Evolutionary conservation across 2,888 invertebrate genomes (phyloP).

Genomic region (Ormyrus rosae): DNA sequence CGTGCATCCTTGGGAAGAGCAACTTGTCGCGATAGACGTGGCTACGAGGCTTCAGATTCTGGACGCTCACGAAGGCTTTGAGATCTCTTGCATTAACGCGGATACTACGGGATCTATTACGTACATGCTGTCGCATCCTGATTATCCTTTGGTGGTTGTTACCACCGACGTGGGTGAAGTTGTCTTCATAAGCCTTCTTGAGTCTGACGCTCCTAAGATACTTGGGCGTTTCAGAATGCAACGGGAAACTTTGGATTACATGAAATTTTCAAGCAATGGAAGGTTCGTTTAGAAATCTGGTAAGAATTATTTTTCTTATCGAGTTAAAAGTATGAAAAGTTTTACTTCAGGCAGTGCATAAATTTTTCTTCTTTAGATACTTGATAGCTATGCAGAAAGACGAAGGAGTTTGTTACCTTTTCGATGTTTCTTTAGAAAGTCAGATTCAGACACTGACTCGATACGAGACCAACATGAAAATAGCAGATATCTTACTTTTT

Average conservation of each 20-base stretch:
- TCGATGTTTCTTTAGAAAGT: slow-evolving; percentile 55
- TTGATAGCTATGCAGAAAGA: slow-evolving; percentile 62
- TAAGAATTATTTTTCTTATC: slow-evolving; percentile 42
- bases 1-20: slow-evolving; percentile 69
- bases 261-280: slow-evolving; percentile 68
- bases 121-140: slow-evolving; percentile 64
- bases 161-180: slow-evolving; percentile 66
- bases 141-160: slow-evolving; percentile 65
- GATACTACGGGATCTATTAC: slow-evolving; percentile 60
- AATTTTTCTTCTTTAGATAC: slow-evolving; percentile 53
- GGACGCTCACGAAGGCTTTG: slow-evolving; percentile 62
- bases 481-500: slow-evolving; percentile 65
- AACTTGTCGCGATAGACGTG: slow-evolving; percentile 63
- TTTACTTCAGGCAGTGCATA: not conserved
- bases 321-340: not conserved
- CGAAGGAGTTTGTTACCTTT: slow-evolving; percentile 65
- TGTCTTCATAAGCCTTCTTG: slow-evolving; percentile 60
- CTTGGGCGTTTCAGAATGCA: slow-evolving; percentile 63
- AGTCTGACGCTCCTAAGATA: slow-evolving; percentile 61
- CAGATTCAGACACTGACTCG: slow-evolving; percentile 55
- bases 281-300: slow-evolving; percentile 58
- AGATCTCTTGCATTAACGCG: slow-evolving; percentile 59
- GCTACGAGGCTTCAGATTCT: slow-evolving; percentile 61
- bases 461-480: slow-evolving; percentile 54
- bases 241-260: slow-evolving; percentile 62